Base-by-base conservation (phyloP, 2,797 vertebrate species). In the Antennarius maculatus region DNA sequence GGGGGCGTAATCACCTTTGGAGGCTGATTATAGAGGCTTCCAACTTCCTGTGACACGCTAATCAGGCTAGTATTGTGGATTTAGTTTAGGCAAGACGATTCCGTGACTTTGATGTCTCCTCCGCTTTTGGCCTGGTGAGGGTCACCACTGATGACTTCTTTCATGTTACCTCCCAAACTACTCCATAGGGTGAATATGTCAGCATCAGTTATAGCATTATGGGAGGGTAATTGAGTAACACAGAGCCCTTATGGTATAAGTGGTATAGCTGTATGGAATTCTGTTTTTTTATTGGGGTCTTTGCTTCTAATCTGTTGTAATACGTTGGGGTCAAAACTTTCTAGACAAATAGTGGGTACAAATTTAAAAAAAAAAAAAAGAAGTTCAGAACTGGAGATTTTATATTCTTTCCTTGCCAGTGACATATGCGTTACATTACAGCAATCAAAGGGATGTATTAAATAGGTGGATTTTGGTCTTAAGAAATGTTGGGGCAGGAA, bases 361-460 rank as follows among this genome's bases (percentile, higher is more conserved):
- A 23, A 2, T 79, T 77, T 82, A 62, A 82, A 78, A 90, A 83
- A 91, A 90, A 91, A 85, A 82, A 87, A 80, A 34, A 34, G 37
- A 39, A 39, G 59, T 50, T 77, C 69, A 14, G 74, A 82, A 83
- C 57, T 71, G 39, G 77, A 89, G 71, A 88, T 89, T 85, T 81
- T 68, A 82, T 78, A 84, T 90, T 68, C 74, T 91, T 92, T 80
- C 74, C 71, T 63, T 45, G 78, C 77, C 79, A 69, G 61, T 81
- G 76, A 85, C 70, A 79, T 80, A 55, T 23, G 73, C 13, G 18
- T 69, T 80, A 74, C 76, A 92, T 92, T 92, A 92, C 60, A 50
- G 83, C 79, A 88, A 91, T 92, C 87, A 85, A 81, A 90, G 73
- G 60, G 63, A 85, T 82, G 81, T 88, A 89, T 88, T 83, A 88